Evolutionary conservation across 2,113 vertebrate species (phyloP), one percentile per base, ranked within the genome.

Genomic region (Nettapus auritus): DNA sequence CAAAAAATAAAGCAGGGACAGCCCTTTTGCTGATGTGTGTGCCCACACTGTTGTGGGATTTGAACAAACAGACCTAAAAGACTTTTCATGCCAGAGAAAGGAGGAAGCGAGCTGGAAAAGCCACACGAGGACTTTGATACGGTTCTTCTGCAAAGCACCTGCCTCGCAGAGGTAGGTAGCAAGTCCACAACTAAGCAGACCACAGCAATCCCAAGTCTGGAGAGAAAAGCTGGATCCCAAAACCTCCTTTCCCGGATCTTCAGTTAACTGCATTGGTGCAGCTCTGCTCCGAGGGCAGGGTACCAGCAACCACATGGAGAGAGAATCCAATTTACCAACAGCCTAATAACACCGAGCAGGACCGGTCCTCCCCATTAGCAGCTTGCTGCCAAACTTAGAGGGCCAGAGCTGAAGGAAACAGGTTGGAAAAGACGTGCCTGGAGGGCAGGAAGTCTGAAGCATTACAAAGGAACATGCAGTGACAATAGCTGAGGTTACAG

Each of bases 151-250:
- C 57, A 80, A 73, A 69, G 11, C 4, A 14, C 9, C 42, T 48
- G 34, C 12, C 7, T 48, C 11, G 13, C 6, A 17, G 17, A n/a
- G 16, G 8, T 34, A 33, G 42, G 28, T 13, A 26, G 6, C 8
- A 38, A 79, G 17, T 7, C 68, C 44, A 14, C 26, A 44, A 1
- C 0, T 8, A 1, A 9, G 8, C 55, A 53, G 66, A 21, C 17
- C 4, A 2, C 22, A 46, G 14, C 0, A 3, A 75, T n/a, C 16
- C 14, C 21, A 20, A 0, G 44, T 13, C 11, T 6, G 48, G 34
- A 92, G 6, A 34, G 9, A 56, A 21, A 15, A 67, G 4, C 3
- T 33, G 4, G 34, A 89, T 70, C 28, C 53, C 53, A 50, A n/a
- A 66, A 42, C 2, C 4, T 83, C 36, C 44, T 50, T 52, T 66